Evolutionary conservation across 2,888 invertebrate species (phyloP), one percentile per base, ranked within the genome.

Genomic region (Pseudeuparius sepicola): DNA sequence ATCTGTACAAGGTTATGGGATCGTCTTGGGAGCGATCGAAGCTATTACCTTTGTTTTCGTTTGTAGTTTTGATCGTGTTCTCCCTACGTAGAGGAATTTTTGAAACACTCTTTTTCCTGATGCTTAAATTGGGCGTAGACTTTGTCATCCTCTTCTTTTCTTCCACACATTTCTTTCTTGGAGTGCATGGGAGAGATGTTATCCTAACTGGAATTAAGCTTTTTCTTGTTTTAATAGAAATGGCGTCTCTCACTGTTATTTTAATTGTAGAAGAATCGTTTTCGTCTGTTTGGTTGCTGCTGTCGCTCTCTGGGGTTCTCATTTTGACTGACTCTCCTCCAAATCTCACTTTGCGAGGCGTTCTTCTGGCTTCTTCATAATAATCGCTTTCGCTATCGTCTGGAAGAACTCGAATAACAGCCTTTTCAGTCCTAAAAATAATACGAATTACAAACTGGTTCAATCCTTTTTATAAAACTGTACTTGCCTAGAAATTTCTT

Each of bases 291-390:
- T 72, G 73, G 29, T 70, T 66, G 15, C 74, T 64, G 34, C 76
- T 77, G 53, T 86, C 86, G 56, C 84, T 85, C 47, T 87, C 87
- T 1, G 87, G 87, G 9, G 87, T 87, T 42, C 87, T 66, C 60
- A 87, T 72, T 65, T 87, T 87, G 3, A 87, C 78, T 43, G 83
- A 71, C 62, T 87, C 87, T n/a, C 87, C 87, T 3, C 87, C 87
- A 48, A 87, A 87, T 30, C 83, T 75, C 5, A 87, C 87, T 51
- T 83, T 72, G 54, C 84, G 73, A 0, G 76, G 71, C 1, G 75
- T 73, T 45, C 72, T 66, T 13, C 75, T 67, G 17, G 53, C 42
- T 34, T 51, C 52, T 31, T 55, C 56, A 34, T 61, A 57, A 6
- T 63, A 66, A 42, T 75, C 75, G 34, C 73, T 73, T 1, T 72